Conservation (phyloP, 2,888 invertebrate genomes). For the Hyalella azteca region DNA sequence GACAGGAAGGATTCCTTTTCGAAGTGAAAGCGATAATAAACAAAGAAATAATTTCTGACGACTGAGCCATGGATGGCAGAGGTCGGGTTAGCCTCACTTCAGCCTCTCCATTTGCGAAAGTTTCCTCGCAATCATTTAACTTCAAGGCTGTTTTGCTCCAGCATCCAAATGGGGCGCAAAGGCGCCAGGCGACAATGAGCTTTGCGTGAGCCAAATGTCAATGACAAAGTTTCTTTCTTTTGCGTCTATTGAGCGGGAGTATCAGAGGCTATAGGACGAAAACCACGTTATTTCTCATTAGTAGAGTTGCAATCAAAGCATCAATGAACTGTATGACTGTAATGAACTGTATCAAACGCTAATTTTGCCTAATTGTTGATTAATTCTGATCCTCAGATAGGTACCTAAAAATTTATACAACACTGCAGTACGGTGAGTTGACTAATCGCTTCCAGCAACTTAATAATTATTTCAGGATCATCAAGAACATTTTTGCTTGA, state of each 20-base stretch:
- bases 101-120: background rate
- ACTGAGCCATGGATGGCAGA: background rate
- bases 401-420: background rate
- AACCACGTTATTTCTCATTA: background rate
- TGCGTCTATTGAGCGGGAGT: background rate
- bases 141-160: background rate
- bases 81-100: background rate
- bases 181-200: background rate
- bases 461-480: background rate
- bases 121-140: conserved; percentile 6
- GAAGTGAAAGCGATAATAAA: no score
- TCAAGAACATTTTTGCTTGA: background rate
- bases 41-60: background rate
- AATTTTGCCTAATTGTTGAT: background rate
- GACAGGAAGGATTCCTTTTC: no score
- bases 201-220: background rate
- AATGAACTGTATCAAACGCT: background rate
- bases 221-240: background rate
- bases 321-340: background rate
- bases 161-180: background rate
- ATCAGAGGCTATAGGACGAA: background rate
- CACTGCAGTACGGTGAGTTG: background rate
- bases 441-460: background rate
- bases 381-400: background rate
- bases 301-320: background rate